Evolutionary conservation across 2,888 invertebrate genomes (phyloP).

Genomic region (Acleris laterana): DNA sequence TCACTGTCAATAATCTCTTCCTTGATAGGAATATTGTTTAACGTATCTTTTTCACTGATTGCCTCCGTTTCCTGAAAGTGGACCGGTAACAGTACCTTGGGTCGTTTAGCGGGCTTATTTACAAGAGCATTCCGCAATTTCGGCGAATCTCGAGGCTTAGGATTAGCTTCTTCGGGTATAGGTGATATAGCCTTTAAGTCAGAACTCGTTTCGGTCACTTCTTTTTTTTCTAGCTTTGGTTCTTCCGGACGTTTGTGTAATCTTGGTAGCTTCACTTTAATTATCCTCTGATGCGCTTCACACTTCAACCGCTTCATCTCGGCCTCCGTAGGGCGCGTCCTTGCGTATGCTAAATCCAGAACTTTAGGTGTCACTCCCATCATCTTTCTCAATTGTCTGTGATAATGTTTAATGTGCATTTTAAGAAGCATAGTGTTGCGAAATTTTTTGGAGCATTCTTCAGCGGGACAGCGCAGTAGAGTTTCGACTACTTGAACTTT

Average conservation of each 20-base stretch:
- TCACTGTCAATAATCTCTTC: conserved; percentile 32
- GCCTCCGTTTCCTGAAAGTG: conserved; percentile 54
- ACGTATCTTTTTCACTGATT: conserved; percentile 17
- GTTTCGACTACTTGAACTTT: conserved; percentile 89
- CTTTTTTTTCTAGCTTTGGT: conserved; percentile 45
- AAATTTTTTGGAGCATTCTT: conserved; percentile 94
- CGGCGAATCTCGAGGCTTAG: conserved; percentile 66
- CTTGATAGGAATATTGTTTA: conserved; percentile 7
- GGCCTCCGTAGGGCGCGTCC: conserved; percentile 76
- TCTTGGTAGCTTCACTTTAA: conserved; percentile 68
- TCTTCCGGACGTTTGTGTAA: conserved; percentile 62
- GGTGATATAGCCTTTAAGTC: conserved; percentile 47
- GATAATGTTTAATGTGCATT: conserved; percentile 98
- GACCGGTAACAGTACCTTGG: conserved; percentile 69
- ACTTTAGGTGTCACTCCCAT: conserved; percentile 93
- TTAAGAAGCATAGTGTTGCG: conserved; percentile 95
- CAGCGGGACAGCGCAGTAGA: conserved; percentile 89
- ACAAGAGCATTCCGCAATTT: conserved; percentile 66
- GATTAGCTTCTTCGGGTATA: conserved; percentile 40
- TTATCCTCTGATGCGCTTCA: conserved; percentile 53
- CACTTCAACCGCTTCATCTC: conserved; percentile 44
- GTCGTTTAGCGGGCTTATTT: conserved; percentile 68
- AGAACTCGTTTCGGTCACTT: conserved; percentile 43
- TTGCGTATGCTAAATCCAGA: conserved; percentile 92
- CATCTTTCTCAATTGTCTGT: conserved; percentile 89